Percentiles rank a stretch among this genome's conserved stretches.
Evolutionary conservation across 2,888 invertebrate genomes (phyloP).

Genomic region (Xanthia togata): DNA sequence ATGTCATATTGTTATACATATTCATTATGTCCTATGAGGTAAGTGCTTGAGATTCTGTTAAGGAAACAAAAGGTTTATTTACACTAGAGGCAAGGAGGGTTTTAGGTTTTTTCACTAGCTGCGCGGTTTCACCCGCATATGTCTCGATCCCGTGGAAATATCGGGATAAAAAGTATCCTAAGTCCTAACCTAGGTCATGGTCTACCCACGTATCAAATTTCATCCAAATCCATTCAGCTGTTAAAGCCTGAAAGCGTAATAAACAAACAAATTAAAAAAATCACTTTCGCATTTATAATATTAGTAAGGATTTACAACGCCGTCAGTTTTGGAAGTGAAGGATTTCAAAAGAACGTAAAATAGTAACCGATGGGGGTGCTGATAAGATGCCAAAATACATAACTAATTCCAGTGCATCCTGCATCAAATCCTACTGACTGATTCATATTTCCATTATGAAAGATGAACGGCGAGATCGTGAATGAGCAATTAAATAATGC

Average conservation of each 20-base stretch:
- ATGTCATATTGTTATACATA: neutral
- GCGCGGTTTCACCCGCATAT: no score
- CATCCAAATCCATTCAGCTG: no score
- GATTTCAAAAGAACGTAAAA: neutral
- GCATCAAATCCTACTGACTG: neutral
- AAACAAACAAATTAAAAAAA: no score
- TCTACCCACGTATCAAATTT: no score
- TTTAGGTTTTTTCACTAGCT: no score
- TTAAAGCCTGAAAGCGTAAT: no score
- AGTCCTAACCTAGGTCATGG: no score
- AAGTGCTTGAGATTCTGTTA: neutral
- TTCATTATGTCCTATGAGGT: conserved; percentile 3
- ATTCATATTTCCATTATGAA: neutral
- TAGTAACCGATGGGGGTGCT: neutral
- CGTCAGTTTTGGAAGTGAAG: neutral
- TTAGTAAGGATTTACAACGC: neutral
- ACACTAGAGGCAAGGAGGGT: no score
- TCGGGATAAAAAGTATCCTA: no score
- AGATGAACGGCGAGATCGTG: neutral
- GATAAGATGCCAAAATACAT: neutral
- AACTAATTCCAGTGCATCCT: neutral
- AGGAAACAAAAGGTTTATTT: conserved; percentile 8
- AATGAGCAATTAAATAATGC: neutral
- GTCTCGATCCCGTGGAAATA: no score
- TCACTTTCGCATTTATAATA: no score